Base-by-base conservation (phyloP, 2,888 invertebrate species). In the Agonopterix alstromeriana region DNA sequence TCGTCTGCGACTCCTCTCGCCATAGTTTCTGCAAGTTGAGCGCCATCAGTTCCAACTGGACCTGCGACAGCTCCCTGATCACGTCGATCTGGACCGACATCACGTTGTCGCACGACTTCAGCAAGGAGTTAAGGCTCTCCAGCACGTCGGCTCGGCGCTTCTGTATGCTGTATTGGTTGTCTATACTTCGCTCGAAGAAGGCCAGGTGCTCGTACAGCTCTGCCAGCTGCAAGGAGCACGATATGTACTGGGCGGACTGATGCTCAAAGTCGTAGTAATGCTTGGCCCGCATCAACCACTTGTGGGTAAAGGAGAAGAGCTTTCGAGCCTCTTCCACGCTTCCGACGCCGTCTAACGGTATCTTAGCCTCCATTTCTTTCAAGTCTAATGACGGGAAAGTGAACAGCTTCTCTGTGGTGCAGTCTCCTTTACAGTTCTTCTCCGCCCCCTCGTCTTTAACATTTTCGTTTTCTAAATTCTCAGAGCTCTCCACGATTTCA, bases 141-240 rank as follows among this genome's bases (percentile, higher is more conserved):
- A 92, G 65, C 12, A 91, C 89, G 46, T 92, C 91, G 1, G 90
- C 90, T 12, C 92, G 76, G 43, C 90, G 79, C 65, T 90, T 91
- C 58, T 92, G 92, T 14, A 92, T 86, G 52, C 77, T 87, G 62
- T 92, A 92, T 56, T 87, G 87, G 52, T 76, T 79, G 53, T 94
- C 94, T 42, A 93, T 82, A 64, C 93, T 92, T 40, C 89, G 82
- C 71, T 95, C 95, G 76, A 94, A 95, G 70, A 93, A 93, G 0
- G 93, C 91, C 47, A 95, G 78, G 62, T 91, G 90, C 58, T 92
- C 91, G 65, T 92, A 94, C 10, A 93, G 70, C 60, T 92, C 92
- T 42, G 93, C 93, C 43, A 91, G 67, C 64, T 92, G 91, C 53
- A 92, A 66, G 1, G 91, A 88, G 51, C 90, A 88, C 42, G 91